phyloP scores from a whole-genome alignment of 2,113 vertebrate genomes.

The Pogonocichla stellata region DNA sequence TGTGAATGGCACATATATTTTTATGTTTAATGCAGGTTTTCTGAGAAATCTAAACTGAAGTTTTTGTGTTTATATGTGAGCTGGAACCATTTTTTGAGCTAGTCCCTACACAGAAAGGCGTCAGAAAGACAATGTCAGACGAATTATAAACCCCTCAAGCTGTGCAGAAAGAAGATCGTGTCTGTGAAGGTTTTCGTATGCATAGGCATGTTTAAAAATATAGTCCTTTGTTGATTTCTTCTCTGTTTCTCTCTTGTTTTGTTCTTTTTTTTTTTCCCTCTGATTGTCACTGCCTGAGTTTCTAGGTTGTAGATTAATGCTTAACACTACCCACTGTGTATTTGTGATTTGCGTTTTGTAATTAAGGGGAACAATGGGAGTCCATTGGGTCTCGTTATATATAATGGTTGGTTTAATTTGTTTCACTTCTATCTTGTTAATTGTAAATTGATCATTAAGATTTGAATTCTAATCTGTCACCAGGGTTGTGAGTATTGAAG shows the following conservation, averaged over 20 bases:
- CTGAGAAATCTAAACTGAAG: not conserved
- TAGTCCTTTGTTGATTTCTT: slow-evolving; percentile 25
- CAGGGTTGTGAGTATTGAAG: slow-evolving; percentile 81
- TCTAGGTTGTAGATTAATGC: slow-evolving; percentile 74
- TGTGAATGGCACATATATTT: not conserved
- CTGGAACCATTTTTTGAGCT: not conserved
- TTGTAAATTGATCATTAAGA: slow-evolving; percentile 88
- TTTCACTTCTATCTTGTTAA: slow-evolving; percentile 88
- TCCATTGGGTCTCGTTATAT: slow-evolving; percentile 80
- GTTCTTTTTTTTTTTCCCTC: slow-evolving; percentile 9
- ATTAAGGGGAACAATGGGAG: slow-evolving; percentile 85
- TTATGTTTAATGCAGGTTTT: slow-evolving; percentile 4
- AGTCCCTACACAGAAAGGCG: not conserved
- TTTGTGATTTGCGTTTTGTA: slow-evolving; percentile 80
- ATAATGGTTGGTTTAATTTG: slow-evolving; percentile 88
- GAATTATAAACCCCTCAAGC: slow-evolving; percentile 32
- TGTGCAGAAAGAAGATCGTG: not conserved
- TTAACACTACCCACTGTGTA: slow-evolving; percentile 75
- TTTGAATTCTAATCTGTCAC: slow-evolving; percentile 87
- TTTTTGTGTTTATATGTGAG: slow-evolving; percentile 1
- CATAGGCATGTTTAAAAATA: slow-evolving; percentile 18
- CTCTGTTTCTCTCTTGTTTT: not conserved
- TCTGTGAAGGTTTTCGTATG: slow-evolving; percentile 2
- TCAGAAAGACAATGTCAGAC: slow-evolving; percentile 35
- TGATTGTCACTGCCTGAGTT: slow-evolving; percentile 66